Conservation (phyloP, 2,113 vertebrate genomes). For the Uria lomvia region DNA sequence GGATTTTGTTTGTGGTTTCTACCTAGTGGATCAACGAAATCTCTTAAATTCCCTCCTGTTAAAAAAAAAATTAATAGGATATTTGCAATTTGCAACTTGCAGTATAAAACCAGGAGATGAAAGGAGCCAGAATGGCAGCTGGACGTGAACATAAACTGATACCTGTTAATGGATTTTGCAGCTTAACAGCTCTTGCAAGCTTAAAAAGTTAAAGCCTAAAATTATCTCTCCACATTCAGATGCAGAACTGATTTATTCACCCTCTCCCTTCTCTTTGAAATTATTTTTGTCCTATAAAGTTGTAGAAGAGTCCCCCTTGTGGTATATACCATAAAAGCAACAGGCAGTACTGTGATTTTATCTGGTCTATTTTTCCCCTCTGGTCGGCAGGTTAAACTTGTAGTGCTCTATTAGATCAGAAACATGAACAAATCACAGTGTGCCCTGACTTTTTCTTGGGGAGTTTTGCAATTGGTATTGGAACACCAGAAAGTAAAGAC, state of each 20-base stretch:
- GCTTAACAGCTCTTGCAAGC: neutral
- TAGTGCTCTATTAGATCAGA: neutral
- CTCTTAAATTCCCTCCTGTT: neutral
- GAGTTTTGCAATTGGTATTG: neutral
- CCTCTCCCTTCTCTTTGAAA: neutral
- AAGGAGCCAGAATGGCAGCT: neutral
- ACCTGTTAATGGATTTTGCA: neutral
- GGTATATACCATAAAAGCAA: neutral
- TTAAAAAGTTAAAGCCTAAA: neutral
- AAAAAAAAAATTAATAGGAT: neutral
- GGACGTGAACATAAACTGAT: neutral
- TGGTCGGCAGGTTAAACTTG: neutral
- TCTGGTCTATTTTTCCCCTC: neutral
- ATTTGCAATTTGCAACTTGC: neutral
- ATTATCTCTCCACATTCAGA: neutral
- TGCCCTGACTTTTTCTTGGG: neutral
- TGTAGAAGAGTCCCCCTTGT: constrained; percentile 6
- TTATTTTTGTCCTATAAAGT: neutral
- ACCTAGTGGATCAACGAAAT: neutral
- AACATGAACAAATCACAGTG: neutral
- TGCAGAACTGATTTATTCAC: neutral
- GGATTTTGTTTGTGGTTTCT: neutral
- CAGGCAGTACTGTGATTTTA: neutral
- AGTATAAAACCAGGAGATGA: neutral
- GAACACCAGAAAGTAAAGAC: neutral